A percentile compares a stretch with the other conserved stretches of the same genome.
Conservation (phyloP, 2,888 invertebrate genomes). For the Sipha maydis region DNA sequence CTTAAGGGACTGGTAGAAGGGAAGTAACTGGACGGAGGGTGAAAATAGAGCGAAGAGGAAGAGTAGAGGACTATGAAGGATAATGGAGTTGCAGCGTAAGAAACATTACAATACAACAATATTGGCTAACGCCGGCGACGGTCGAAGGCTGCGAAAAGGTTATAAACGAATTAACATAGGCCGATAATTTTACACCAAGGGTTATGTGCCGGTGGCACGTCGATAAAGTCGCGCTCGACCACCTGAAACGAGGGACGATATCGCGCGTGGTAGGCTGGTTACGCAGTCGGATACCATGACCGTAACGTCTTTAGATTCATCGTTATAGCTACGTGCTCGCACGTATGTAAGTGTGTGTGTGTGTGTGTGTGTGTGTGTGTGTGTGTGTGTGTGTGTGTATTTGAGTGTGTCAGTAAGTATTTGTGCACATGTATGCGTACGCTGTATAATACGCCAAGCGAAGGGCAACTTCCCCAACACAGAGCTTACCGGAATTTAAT, state of each 20-base stretch:
- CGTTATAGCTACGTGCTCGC: background rate
- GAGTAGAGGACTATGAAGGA: background rate
- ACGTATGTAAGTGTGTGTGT: background rate
- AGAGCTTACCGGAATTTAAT: slow-evolving; percentile 58
- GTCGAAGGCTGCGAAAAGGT: background rate
- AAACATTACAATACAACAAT: background rate
- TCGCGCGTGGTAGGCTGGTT: background rate
- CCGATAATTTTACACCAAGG: slow-evolving; percentile 18
- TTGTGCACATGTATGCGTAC: background rate
- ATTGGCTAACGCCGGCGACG: background rate
- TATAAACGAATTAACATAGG: slow-evolving; percentile 43
- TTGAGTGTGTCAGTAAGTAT: no score
- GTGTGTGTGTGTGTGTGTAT: background rate
- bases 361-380: no score
- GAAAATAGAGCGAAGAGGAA: background rate
- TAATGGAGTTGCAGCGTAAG: background rate
- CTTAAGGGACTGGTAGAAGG: background rate
- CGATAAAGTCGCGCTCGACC: slow-evolving; percentile 33
- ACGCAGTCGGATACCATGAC: background rate
- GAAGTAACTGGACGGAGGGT: background rate
- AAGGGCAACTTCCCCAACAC: background rate
- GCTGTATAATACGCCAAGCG: background rate
- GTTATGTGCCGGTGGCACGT: background rate
- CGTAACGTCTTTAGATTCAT: background rate
- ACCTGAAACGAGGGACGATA: slow-evolving; percentile 17